phyloP scores from a whole-genome alignment of 2,797 vertebrate species.

The Heliangelus exortis region DNA sequence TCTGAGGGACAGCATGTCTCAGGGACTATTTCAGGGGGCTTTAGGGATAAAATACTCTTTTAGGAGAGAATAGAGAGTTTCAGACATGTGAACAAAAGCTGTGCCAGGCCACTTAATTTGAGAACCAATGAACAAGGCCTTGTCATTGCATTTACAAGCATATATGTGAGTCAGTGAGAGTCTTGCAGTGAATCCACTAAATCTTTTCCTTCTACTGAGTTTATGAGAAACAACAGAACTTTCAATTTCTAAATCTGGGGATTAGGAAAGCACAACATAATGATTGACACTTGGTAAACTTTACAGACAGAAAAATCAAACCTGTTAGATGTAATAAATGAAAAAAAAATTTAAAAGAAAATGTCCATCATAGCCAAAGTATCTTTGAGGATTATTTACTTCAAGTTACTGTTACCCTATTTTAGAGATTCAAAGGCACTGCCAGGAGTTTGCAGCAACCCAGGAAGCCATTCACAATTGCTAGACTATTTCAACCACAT shows the following conservation, averaged over 20 bases:
- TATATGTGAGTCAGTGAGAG: not conserved
- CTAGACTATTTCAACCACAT: not conserved
- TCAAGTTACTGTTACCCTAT: not conserved
- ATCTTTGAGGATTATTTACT: not conserved
- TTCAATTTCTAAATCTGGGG: not conserved
- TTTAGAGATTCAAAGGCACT: not conserved
- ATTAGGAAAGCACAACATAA: not conserved
- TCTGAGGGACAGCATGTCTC: not conserved
- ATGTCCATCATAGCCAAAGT: not conserved
- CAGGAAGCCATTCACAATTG: not conserved
- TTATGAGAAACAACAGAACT: not conserved
- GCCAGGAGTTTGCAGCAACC: not conserved
- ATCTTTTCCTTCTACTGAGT: not conserved
- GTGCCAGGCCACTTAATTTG: rapidly evolving
- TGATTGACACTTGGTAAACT: not conserved
- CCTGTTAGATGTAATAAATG: not conserved
- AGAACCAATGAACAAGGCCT: not conserved
- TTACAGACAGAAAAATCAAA: not conserved
- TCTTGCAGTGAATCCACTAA: not conserved
- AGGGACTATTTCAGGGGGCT: not conserved
- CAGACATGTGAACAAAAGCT: not conserved
- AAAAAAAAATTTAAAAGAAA: not conserved
- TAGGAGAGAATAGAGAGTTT: not conserved
- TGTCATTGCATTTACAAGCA: not conserved
- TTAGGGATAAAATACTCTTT: not conserved